phyloP scores from a whole-genome alignment of 1,140 invertebrate genomes.

The Copidosoma floridanum region DNA sequence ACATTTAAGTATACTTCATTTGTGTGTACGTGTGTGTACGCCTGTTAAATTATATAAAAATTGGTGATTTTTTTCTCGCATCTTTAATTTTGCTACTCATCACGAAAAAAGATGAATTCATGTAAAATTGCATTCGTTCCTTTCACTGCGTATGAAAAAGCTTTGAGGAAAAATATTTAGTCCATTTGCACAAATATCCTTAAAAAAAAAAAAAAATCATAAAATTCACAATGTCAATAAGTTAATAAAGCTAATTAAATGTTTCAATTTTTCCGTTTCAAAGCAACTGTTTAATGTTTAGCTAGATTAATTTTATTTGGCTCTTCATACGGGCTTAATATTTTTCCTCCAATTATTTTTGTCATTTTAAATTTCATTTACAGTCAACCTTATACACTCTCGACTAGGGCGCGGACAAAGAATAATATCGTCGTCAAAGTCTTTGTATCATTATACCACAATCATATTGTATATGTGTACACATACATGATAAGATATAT shows the following conservation, averaged over 20 bases:
- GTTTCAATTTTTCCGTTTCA: too few species aligned
- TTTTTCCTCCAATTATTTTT: too few species aligned
- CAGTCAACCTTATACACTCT: conserved; percentile 28
- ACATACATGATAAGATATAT: conserved; percentile 2
- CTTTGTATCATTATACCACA: conserved; percentile 21
- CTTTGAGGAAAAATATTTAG: conserved; percentile 7
- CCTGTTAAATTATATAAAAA: conserved; percentile 5
- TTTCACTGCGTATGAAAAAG: conserved; percentile 27
- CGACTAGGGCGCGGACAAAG: conserved; percentile 26
- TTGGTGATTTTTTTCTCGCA: not conserved
- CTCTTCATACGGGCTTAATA: too few species aligned
- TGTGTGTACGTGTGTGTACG: not conserved
- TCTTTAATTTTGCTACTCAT: not conserved
- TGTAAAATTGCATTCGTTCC: conserved; percentile 19
- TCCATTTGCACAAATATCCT: too few species aligned
- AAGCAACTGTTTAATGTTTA: too few species aligned
- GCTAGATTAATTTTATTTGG: too few species aligned
- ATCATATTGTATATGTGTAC: conserved; percentile 16
- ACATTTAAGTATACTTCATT: too few species aligned
- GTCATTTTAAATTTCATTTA: conserved; percentile 38
- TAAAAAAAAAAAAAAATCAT: too few species aligned
- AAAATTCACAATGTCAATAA: too few species aligned
- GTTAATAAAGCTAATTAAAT: too few species aligned
- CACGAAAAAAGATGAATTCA: not conserved
- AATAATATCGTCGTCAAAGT: conserved; percentile 23